A percentile compares a stretch with the other conserved stretches of the same genome.
Evolutionary conservation across 2,113 vertebrate species (phyloP).

Genomic region (Micronisus gabar): DNA sequence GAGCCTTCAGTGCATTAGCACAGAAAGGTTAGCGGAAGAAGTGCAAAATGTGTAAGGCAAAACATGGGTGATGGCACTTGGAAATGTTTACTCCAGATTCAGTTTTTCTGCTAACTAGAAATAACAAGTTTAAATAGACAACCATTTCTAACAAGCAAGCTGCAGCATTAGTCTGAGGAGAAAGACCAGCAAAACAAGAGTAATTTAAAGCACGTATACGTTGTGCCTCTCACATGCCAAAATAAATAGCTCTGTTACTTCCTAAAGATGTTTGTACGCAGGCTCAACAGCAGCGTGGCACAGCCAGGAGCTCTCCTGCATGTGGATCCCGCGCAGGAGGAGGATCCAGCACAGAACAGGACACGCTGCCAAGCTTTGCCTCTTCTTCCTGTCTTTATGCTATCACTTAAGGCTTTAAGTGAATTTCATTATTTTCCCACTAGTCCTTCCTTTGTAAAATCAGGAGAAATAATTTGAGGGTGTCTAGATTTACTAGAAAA

Average conservation of each 20-base stretch:
- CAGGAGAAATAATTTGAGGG: not conserved
- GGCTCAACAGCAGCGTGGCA: not conserved
- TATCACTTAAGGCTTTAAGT: not conserved
- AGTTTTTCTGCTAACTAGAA: not conserved
- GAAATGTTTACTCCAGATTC: not conserved
- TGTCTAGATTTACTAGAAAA: not conserved
- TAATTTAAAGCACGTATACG: not conserved
- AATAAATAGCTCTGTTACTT: not conserved
- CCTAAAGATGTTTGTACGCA: not conserved
- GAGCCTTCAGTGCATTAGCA: not conserved
- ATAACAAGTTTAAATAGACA: not conserved
- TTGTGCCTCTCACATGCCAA: not conserved
- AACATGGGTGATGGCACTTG: not conserved
- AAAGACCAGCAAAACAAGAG: not conserved
- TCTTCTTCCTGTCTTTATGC: not conserved
- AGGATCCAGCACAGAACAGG: not conserved
- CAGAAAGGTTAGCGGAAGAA: rapidly evolving
- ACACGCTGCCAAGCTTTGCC: not conserved
- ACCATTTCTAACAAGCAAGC: not conserved
- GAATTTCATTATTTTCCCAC: not conserved
- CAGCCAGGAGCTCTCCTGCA: not conserved
- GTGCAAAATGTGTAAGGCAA: not conserved
- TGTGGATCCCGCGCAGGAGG: not conserved
- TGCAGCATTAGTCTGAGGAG: not conserved
- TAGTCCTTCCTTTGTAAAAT: not conserved